These are phyloP conservation scores for Oreochromis grahami DNA, from an alignment of 2,797 vertebrate genomes.

Conservation along the genomic window DNA sequence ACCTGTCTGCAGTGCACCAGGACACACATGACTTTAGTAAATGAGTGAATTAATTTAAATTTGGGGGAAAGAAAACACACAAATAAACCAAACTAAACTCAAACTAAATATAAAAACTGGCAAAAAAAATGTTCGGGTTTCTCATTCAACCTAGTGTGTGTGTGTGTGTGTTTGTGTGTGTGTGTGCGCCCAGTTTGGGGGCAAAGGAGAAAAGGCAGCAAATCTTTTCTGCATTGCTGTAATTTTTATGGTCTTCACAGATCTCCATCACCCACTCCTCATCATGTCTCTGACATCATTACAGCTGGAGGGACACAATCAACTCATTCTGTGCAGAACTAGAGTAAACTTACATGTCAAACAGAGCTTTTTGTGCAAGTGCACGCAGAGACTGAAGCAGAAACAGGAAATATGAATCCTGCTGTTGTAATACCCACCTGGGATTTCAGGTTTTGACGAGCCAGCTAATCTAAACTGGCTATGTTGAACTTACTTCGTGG, in stretches of 20 bases:
- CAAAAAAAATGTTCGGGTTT: not conserved
- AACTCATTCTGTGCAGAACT: not conserved
- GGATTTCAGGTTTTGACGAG: rapidly evolving
- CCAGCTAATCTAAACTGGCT: not conserved
- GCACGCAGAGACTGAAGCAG: not conserved
- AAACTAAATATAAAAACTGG: not conserved
- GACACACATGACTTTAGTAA: not conserved
- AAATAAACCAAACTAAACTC: not conserved
- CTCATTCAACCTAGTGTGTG: not conserved
- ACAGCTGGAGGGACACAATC: not conserved
- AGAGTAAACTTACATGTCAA: rapidly evolving
- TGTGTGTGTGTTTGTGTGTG: rapidly evolving
- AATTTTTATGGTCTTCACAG: not conserved
- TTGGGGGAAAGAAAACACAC: rapidly evolving
- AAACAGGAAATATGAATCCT: not conserved
- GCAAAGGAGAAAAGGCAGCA: not conserved
- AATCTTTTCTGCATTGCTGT: not conserved
- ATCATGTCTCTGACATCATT: not conserved
- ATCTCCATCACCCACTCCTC: not conserved
- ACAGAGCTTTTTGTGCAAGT: not conserved
- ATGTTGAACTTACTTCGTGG: not conserved
- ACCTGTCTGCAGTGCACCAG: not conserved
- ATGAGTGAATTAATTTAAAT: rapidly evolving
- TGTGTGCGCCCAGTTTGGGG: no score
- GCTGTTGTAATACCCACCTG: not conserved